These are phyloP conservation scores for Anas platyrhynchos DNA, from an alignment of 2,113 vertebrate genomes.

Conservation along the genomic window DNA sequence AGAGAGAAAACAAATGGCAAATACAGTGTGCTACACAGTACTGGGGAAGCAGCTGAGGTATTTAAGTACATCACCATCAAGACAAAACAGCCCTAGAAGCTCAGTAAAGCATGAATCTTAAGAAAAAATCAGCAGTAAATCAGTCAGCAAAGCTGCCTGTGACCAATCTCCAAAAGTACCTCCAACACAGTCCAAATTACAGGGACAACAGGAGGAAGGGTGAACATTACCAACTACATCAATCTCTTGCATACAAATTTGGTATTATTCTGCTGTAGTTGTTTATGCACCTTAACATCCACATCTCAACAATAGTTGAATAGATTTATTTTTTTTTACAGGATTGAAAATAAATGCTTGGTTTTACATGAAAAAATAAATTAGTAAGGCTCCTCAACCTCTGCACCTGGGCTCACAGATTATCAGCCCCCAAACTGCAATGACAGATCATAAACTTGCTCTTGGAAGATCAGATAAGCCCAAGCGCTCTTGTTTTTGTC, in stretches of 20 bases:
- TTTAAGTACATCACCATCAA: fast-evolving
- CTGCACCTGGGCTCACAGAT: not conserved
- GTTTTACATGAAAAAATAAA: not conserved
- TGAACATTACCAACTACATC: not conserved
- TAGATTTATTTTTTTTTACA: not conserved
- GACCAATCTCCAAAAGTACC: not conserved
- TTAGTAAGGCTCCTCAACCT: not conserved
- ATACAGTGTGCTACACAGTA: not conserved
- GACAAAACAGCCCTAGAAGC: not conserved
- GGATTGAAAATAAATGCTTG: not conserved
- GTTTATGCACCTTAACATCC: fast-evolving
- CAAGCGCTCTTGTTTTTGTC: not conserved
- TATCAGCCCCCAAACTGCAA: not conserved
- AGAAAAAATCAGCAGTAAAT: not conserved
- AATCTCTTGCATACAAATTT: not conserved
- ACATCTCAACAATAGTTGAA: not conserved
- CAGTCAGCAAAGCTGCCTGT: not conserved
- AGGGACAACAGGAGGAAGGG: not conserved
- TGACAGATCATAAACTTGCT: not conserved
- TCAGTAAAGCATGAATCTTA: not conserved
- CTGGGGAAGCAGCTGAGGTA: not conserved
- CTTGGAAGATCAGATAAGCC: not conserved
- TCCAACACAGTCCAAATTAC: not conserved
- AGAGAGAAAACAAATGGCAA: not conserved
- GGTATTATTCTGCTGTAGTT: not conserved